Evolutionary conservation across 64 coral and sea anemone species (phyloP).

Genomic region (Porites lutea): DNA sequence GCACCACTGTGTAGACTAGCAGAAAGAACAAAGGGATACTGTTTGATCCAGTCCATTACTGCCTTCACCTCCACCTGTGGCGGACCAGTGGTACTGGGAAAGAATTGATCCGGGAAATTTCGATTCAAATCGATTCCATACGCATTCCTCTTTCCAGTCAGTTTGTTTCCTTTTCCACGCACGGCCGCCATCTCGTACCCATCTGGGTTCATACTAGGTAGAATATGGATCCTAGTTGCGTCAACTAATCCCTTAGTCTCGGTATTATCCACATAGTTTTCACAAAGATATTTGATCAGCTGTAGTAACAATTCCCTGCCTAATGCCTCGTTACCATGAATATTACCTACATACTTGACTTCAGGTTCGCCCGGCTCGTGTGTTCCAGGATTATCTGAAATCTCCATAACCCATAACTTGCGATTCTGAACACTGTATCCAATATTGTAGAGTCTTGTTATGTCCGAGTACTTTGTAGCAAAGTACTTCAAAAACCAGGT

Average conservation of each 20-base stretch:
- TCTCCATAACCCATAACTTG: conserved; percentile 95
- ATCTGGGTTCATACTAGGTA: conserved; percentile 95
- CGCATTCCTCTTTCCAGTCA: conserved; percentile 90
- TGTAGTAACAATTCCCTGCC: conserved; percentile 87
- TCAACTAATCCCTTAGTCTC: conserved; percentile 79
- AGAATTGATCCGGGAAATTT: conserved; percentile 99
- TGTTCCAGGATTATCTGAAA: conserved; percentile 78
- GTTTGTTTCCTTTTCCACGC: conserved; percentile 45
- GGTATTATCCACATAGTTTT: conserved; percentile 79
- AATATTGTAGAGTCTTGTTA: conserved; percentile 91
- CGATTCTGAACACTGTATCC: conserved; percentile 97
- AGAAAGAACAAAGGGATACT: conserved; percentile 91
- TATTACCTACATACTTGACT: conserved; percentile 87
- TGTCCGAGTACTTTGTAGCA: conserved; percentile 77
- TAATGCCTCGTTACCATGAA: conserved; percentile 92
- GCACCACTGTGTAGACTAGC: conserved; percentile 91
- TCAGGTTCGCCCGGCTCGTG: conserved; percentile 93
- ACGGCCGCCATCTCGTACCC: conserved; percentile 89
- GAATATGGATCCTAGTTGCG: conserved; percentile 87
- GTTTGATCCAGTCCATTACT: conserved; percentile 90
- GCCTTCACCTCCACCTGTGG: conserved; percentile 85
- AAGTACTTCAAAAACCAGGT: conserved; percentile 98
- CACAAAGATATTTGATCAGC: conserved; percentile 84
- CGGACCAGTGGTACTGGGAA: conserved; percentile 90
- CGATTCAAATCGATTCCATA: conserved; percentile 93